phyloP scores from a whole-genome alignment of 2,888 invertebrate genomes.

The Acleris emargana region DNA sequence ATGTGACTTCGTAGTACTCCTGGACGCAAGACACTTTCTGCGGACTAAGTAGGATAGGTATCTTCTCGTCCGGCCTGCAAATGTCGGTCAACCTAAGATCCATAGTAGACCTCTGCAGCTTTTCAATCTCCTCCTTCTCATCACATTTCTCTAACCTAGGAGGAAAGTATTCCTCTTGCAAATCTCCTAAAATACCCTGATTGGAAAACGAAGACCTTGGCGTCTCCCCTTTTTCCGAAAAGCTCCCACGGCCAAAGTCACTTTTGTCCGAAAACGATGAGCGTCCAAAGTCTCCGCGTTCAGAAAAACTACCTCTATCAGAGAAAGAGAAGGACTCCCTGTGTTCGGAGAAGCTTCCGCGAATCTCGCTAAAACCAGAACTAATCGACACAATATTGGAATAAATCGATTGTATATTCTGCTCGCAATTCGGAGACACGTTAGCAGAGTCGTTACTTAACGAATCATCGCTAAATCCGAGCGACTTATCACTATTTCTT shows the following conservation, averaged over 20 bases:
- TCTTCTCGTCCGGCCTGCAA: conserved; percentile 65
- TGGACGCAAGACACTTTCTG: conserved; percentile 70
- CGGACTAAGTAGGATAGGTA: conserved; percentile 71
- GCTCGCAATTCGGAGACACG: conserved; percentile 82
- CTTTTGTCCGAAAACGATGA: conserved; percentile 82
- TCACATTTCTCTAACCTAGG: conserved; percentile 65
- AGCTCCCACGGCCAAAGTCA: conserved; percentile 76
- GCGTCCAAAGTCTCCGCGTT: conserved; percentile 72
- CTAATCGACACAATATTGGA: conserved; percentile 83
- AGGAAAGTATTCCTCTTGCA: conserved; percentile 71
- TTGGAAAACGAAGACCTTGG: conserved; percentile 76
- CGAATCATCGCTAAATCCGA: conserved; percentile 89
- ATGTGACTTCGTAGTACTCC: conserved; percentile 87
- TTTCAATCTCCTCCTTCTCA: conserved; percentile 69
- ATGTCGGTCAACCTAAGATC: conserved; percentile 71
- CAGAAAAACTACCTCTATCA: conserved; percentile 76
- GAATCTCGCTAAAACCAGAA: conserved; percentile 84
- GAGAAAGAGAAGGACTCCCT: conserved; percentile 78
- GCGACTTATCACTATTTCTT: conserved; percentile 87
- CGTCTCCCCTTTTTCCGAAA: conserved; percentile 76
- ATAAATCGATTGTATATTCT: conserved; percentile 75
- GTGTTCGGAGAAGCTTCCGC: conserved; percentile 78
- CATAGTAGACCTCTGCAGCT: conserved; percentile 73
- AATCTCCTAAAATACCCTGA: conserved; percentile 73
- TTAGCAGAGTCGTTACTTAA: conserved; percentile 86